A percentile compares a stretch with the other conserved stretches of the same genome.
Conservation (phyloP, 2,888 invertebrate species). For the Drosophila leonis region DNA sequence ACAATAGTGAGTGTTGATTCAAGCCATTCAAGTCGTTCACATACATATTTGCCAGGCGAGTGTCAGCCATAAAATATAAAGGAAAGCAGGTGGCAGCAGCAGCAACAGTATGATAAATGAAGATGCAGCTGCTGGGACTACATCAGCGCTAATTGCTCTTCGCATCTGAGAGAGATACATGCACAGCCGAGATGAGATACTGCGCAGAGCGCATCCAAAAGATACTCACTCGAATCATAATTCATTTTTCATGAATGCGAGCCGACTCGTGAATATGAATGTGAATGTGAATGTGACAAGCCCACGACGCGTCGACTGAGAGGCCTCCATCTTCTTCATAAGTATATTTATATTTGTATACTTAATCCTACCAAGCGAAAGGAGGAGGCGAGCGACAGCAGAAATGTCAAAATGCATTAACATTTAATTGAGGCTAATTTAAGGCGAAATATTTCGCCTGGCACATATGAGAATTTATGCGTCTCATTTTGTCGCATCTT, state of each 20-base stretch:
- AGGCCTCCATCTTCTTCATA: constrained; percentile 43
- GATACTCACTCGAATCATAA: constrained; percentile 56
- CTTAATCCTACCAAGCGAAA: constrained; percentile 11
- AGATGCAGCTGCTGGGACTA: constrained; percentile 79
- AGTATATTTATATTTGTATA: constrained; percentile 42
- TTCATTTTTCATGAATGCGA: constrained; percentile 57
- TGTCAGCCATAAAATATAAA: constrained; percentile 39
- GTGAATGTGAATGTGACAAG: constrained; percentile 56
- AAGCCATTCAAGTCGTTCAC: constrained; percentile 60
- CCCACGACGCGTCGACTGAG: constrained; percentile 25
- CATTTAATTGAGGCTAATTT: constrained; percentile 85
- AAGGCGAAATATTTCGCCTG: constrained; percentile 83
- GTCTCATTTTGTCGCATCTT: constrained; percentile 63
- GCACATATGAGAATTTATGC: constrained; percentile 76
- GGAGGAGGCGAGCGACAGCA: constrained; percentile 56
- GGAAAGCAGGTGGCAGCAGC: constrained; percentile 51
- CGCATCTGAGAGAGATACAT: constrained; percentile 51
- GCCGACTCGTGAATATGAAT: constrained; percentile 40
- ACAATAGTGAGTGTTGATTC: constrained; percentile 19
- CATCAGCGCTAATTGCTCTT: constrained; percentile 81
- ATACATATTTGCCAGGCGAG: constrained; percentile 53
- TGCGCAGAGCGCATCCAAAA: constrained; percentile 20
- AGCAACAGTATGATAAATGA: constrained; percentile 70
- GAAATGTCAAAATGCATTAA: constrained; percentile 85
- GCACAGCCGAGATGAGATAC: constrained; percentile 27